These are phyloP conservation scores for Cryptophagus acutangulus DNA, from an alignment of 2,888 invertebrate species.

Conservation along the genomic window DNA sequence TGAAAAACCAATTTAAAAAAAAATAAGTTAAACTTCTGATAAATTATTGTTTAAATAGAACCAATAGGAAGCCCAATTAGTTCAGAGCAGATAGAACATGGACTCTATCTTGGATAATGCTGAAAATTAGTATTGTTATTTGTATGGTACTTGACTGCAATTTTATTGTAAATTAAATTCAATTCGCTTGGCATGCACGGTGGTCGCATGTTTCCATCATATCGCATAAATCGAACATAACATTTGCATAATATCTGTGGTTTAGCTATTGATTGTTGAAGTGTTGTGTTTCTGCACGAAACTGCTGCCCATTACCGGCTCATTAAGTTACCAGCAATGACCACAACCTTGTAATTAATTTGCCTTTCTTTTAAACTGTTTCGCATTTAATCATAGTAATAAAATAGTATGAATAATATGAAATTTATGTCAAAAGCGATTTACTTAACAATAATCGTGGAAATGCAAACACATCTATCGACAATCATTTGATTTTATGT, in stretches of 20 bases:
- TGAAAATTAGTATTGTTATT: constrained; percentile 12
- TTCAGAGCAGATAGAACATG: too few species aligned
- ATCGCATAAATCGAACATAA: constrained; percentile 20
- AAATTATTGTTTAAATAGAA: too few species aligned
- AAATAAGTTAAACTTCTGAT: too few species aligned
- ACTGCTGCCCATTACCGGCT: constrained; percentile 7
- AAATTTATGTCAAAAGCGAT: too few species aligned
- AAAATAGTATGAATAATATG: too few species aligned
- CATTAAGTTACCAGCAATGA: constrained; percentile 2
- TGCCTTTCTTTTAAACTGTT: constrained; percentile 1
- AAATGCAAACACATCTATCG: too few species aligned
- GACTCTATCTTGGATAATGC: too few species aligned
- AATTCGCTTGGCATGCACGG: constrained; percentile 15
- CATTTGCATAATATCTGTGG: constrained; percentile 17
- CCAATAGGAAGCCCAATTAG: too few species aligned
- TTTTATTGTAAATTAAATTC: constrained; percentile 21
- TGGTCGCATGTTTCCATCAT: constrained; percentile 18
- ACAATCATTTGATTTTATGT: too few species aligned
- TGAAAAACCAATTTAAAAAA: too few species aligned
- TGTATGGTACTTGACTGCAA: constrained; percentile 12
- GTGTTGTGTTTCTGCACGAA: constrained; percentile 7
- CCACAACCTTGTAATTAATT: constrained; percentile 4
- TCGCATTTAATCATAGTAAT: too few species aligned
- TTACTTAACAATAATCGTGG: too few species aligned
- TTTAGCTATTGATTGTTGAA: constrained; percentile 8